phyloP scores from a whole-genome alignment of 2,113 vertebrate species.

The Phocoena phocoena region DNA sequence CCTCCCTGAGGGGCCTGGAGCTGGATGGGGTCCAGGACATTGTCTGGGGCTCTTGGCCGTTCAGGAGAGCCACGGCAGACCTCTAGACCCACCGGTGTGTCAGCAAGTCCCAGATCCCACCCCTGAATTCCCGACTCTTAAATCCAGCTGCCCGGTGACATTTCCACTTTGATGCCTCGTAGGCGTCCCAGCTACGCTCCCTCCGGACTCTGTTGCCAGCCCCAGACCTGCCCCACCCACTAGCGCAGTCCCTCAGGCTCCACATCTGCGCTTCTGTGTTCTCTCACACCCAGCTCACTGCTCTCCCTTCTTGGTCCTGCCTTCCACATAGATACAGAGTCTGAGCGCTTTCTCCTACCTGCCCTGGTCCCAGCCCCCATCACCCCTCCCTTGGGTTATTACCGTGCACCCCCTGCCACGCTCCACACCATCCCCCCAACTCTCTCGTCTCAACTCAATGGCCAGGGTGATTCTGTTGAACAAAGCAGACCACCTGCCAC shows the following conservation, averaged over 20 bases:
- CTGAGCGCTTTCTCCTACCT: not conserved
- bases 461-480: not conserved
- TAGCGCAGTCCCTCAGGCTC: not conserved
- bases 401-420: not conserved
- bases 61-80: not conserved
- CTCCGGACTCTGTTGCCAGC: too few species aligned
- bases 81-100: not conserved
- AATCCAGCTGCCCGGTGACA: not conserved
- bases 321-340: not conserved
- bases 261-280: not conserved
- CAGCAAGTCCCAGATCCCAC: fast-evolving
- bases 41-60: not conserved
- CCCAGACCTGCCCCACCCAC: not conserved
- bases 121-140: not conserved
- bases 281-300: not conserved
- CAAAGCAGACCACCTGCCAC: not conserved
- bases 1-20: not conserved
- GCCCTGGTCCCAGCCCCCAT: not conserved
- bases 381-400: not conserved
- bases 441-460: too few species aligned
- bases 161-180: not conserved
- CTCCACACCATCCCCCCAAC: not conserved
- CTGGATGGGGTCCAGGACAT: not conserved
- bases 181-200: not conserved
- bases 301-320: not conserved